Conservation (phyloP, 2,113 vertebrate species). For the Vombatus ursinus region DNA sequence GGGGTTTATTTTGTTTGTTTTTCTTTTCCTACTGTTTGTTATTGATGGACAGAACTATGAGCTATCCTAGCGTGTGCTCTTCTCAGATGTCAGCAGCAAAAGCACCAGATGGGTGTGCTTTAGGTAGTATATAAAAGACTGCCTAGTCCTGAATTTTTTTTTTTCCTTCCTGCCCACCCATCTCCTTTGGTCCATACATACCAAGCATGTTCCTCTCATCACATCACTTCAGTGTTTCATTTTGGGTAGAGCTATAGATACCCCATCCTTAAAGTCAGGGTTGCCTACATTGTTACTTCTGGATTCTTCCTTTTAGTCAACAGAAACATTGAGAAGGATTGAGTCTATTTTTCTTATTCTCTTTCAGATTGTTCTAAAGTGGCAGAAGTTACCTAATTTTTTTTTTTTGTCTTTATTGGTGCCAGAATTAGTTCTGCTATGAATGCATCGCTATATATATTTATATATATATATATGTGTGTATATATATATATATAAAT, state of each 20-base stretch:
- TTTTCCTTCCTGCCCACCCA: neutral
- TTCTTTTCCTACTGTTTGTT: slow-evolving; percentile 60
- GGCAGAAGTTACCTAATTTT: slow-evolving; percentile 18
- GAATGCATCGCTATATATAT: slow-evolving; percentile 67
- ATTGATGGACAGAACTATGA: slow-evolving; percentile 54
- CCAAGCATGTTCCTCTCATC: slow-evolving; percentile 14
- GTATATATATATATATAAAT: slow-evolving; percentile 50
- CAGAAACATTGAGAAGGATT: slow-evolving; percentile 67
- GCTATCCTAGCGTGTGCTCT: neutral
- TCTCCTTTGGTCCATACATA: slow-evolving; percentile 54
- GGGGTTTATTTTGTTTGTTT: slow-evolving; percentile 46
- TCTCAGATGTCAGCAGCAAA: neutral
- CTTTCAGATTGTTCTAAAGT: slow-evolving; percentile 23
- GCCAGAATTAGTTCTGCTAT: slow-evolving; percentile 55
- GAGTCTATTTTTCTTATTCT: slow-evolving; percentile 34
- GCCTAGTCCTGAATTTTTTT: neutral
- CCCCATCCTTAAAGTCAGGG: slow-evolving; percentile 52
- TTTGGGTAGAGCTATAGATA: slow-evolving; percentile 64
- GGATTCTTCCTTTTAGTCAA: slow-evolving; percentile 35
- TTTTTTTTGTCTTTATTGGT: slow-evolving; percentile 50
- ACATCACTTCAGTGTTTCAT: neutral
- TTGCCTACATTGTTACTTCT: slow-evolving; percentile 45
- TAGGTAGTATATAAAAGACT: slow-evolving; percentile 8
- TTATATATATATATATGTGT: slow-evolving; percentile 32
- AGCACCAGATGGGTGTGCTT: neutral